These are phyloP conservation scores for Ceratoteleas bidentatus DNA, from an alignment of 1,140 invertebrate species.

Conservation along the genomic window DNA sequence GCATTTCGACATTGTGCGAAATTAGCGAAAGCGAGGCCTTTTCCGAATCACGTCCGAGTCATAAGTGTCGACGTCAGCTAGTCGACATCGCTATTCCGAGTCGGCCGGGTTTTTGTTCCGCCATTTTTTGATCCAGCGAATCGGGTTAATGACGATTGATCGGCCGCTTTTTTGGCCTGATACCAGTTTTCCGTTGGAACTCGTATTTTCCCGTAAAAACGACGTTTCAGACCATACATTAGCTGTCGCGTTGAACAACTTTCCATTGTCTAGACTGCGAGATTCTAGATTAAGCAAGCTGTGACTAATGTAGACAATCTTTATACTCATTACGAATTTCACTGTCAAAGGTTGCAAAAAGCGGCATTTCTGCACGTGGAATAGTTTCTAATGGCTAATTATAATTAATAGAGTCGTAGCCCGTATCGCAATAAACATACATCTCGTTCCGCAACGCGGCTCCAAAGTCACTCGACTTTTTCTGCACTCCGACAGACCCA, in stretches of 20 bases:
- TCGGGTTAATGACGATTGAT: constrained; percentile 16
- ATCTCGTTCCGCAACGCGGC: not conserved
- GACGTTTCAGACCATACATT: constrained; percentile 28
- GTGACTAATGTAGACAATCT: constrained; percentile 62
- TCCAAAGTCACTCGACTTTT: constrained; percentile 2
- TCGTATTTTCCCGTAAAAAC: constrained; percentile 41
- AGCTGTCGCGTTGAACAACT: constrained; percentile 56
- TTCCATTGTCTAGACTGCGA: constrained; percentile 57
- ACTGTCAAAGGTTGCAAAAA: constrained; percentile 63
- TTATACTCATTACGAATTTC: constrained; percentile 58
- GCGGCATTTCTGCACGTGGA: constrained; percentile 30
- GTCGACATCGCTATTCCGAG: no score
- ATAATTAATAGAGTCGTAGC: constrained; percentile 41
- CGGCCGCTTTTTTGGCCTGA: not conserved
- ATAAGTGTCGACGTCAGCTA: no score
- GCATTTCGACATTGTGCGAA: constrained; percentile 1
- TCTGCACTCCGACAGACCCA: constrained; percentile 4
- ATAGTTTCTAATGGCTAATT: constrained; percentile 51
- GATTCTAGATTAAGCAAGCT: constrained; percentile 63
- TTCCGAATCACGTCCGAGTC: no score
- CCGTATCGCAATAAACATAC: constrained; percentile 32
- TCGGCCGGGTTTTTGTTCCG: not conserved
- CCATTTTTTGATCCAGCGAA: not conserved
- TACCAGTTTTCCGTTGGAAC: constrained; percentile 39
- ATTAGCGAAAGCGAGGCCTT: no score